A percentile compares a stretch with the other conserved stretches of the same genome.
Evolutionary conservation across 2,888 invertebrate species (phyloP).

Genomic region (Agapostemon virescens): DNA sequence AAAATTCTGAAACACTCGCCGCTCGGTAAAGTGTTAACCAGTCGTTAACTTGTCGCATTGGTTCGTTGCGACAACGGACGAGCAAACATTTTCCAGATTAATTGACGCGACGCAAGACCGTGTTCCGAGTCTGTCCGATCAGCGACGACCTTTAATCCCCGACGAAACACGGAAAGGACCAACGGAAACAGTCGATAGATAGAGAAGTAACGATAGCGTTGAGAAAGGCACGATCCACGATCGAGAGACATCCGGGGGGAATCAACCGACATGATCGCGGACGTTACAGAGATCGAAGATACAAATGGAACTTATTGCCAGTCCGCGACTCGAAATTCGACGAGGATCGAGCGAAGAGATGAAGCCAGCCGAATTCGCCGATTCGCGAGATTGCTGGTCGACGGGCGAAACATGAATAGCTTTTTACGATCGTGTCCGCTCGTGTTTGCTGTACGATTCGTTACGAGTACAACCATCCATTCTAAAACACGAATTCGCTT

Average conservation of each 20-base stretch:
- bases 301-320: constrained; percentile 37
- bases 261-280: constrained; percentile 42
- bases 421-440: not conserved
- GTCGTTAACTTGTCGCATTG: too few relatives aligned
- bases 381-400: not conserved
- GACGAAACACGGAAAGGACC: constrained; percentile 34
- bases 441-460: not conserved
- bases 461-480: too few relatives aligned
- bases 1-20: too few relatives aligned
- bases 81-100: not conserved
- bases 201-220: constrained; percentile 23
- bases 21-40: too few relatives aligned
- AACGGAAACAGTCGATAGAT: constrained; percentile 49
- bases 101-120: constrained; percentile 3
- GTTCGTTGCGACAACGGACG: not conserved
- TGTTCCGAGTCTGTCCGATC: constrained; percentile 31
- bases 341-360: not conserved
- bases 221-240: constrained; percentile 59
- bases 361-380: not conserved
- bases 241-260: constrained; percentile 22
- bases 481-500: too few relatives aligned
- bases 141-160: not conserved
- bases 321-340: constrained; percentile 34
- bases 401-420: not conserved
- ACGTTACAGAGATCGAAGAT: constrained; percentile 40